These are phyloP conservation scores for Cepaea hortensis DNA, from an alignment of 2,888 invertebrate genomes.

Conservation along the genomic window DNA sequence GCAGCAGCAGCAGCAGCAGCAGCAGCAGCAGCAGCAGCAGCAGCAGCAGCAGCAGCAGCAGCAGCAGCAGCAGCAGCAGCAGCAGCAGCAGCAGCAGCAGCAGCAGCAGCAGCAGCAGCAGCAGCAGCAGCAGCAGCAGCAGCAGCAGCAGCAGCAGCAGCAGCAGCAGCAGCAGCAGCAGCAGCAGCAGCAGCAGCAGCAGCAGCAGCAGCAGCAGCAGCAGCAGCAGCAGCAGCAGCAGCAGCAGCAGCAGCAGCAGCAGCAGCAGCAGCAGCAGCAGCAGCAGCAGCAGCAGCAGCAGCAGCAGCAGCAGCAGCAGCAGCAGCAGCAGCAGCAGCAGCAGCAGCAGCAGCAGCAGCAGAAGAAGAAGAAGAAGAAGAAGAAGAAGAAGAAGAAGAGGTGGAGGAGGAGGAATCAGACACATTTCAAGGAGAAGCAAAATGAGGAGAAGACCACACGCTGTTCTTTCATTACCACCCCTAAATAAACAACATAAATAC, in stretches of 20 bases:
- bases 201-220: not conserved
- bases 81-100: not conserved
- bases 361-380: not conserved
- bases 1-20: not conserved
- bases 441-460: no score
- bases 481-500: no score
- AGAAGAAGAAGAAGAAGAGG: not conserved
- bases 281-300: not conserved
- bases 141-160: not conserved
- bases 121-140: not conserved
- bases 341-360: not conserved
- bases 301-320: not conserved
- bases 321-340: not conserved
- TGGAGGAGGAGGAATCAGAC: no score
- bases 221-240: not conserved
- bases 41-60: not conserved
- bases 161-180: not conserved
- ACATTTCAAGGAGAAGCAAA: no score
- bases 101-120: not conserved
- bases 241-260: not conserved
- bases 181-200: not conserved
- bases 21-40: no score
- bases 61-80: no score
- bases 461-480: no score
- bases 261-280: not conserved